Evolutionary conservation across 2,888 invertebrate genomes (phyloP).

Genomic region (Chrysotoxum bicinctum): DNA sequence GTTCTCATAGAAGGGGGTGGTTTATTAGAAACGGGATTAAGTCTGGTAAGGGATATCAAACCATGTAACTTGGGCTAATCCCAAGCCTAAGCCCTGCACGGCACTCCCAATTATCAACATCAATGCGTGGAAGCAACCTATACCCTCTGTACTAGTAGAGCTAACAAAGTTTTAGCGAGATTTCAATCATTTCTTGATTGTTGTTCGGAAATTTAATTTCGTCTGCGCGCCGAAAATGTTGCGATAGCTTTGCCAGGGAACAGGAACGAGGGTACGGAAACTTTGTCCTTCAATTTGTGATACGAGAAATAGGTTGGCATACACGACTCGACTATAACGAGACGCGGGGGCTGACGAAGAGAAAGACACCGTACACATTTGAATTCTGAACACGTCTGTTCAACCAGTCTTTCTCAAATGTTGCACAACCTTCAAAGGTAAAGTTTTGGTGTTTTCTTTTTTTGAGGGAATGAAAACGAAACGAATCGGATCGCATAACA

Average conservation of each 20-base stretch:
- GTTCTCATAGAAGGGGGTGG: background rate
- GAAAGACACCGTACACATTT: background rate
- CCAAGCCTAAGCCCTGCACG: background rate
- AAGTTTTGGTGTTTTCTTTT: background rate
- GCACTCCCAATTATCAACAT: background rate
- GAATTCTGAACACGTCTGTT: slow-evolving; percentile 39
- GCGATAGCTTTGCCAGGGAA: background rate
- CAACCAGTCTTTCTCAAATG: slow-evolving; percentile 47
- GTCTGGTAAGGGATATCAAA: background rate
- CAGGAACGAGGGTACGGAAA: background rate
- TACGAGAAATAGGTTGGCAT: slow-evolving; percentile 20
- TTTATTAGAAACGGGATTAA: slow-evolving; percentile 32
- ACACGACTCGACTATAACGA: background rate
- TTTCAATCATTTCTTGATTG: slow-evolving; percentile 71
- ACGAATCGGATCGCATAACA: background rate
- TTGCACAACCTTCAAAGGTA: slow-evolving; percentile 50
- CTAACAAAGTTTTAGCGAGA: slow-evolving; percentile 62
- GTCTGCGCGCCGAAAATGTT: slow-evolving; percentile 23
- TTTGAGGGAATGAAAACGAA: background rate
- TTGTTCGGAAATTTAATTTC: slow-evolving; percentile 63
- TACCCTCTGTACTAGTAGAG: background rate
- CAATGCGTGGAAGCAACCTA: background rate
- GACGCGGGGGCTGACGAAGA: background rate
- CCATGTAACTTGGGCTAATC: slow-evolving; percentile 24
- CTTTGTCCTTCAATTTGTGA: slow-evolving; percentile 56